Base-by-base conservation (phyloP, 2,113 vertebrate genomes). In the Stomatorhinus ivindoensis region DNA sequence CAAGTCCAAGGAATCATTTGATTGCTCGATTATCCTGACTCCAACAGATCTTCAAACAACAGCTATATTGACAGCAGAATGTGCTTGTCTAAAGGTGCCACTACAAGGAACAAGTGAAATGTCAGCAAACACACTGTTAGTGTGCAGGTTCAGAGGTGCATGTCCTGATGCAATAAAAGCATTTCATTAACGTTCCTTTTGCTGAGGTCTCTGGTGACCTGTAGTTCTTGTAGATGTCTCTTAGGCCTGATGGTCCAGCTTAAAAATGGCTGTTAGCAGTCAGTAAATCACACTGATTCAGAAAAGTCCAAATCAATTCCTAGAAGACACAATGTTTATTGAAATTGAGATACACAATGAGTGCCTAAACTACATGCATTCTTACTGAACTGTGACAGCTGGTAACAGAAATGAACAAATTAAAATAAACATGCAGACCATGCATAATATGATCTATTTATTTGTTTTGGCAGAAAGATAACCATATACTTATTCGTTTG, bases 361-460 rank as follows among this genome's bases (percentile, higher is more conserved):
- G 61, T 69, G 17, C 17, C 73, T 80, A 80, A 80, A 42, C 42
- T 80, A 80, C 73, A 80, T 80, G 35, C 31, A 80, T 80, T 80
- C 73, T 80, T 80, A 80, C 73, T 80, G n/a, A 80, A 80, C 73
- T 42, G 35, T 42, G 73, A 80, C 73, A 80, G 73, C 73, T 42
- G 35, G 73, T 80, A 80, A 80, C 73, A 80, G 35, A 69, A 69
- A 69, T 31, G 1, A 80, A 80, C 73, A 80, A 80, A 80, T 80
- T 42, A 80, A 80, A 80, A 80, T 42, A 80, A 80, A 42, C 31
- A 42, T 80, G 35, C 73, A 80, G 35, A 80, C 35, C 35, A 39
- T 10, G 35, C 35, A 80, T 80, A 80, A 80, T 80, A 39, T 80
- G 13, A 80, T 80, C 73, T 80, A 39, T 80, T 80, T 80, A 80